Evolutionary conservation across 2,797 vertebrate genomes (phyloP).

Genomic region (Melanotaenia nigrans): DNA sequence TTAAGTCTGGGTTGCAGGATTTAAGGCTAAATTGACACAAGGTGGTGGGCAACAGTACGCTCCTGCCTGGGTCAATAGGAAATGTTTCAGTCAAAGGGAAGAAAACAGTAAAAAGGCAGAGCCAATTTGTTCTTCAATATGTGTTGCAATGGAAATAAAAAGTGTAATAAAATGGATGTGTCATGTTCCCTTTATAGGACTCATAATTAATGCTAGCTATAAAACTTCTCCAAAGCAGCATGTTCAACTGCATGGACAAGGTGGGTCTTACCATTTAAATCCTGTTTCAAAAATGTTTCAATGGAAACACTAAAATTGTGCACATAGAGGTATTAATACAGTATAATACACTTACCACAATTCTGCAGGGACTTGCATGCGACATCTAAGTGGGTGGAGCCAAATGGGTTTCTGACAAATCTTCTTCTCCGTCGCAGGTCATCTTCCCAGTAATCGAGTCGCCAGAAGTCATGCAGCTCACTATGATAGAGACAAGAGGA

Average conservation of each 20-base stretch:
- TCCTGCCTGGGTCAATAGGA: conserved; percentile 62
- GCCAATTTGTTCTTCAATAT: conserved; percentile 60
- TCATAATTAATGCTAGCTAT: conserved; percentile 73
- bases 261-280: background rate
- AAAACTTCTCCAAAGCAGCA: conserved; percentile 49
- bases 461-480: conserved; percentile 97
- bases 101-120: conserved; percentile 49
- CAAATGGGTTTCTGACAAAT: conserved; percentile 95
- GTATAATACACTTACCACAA: conserved; percentile 88
- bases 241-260: conserved; percentile 33
- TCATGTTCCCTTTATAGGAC: conserved; percentile 75
- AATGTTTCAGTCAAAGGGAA: conserved; percentile 60
- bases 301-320: conserved; percentile 7
- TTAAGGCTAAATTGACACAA: conserved; percentile 64
- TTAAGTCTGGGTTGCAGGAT: conserved; percentile 69
- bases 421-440: conserved; percentile 94
- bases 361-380: conserved; percentile 90
- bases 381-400: conserved; percentile 94
- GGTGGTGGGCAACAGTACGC: conserved; percentile 46
- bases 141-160: conserved; percentile 67
- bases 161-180: conserved; percentile 70
- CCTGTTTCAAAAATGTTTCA: conserved; percentile 17
- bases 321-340: conserved; percentile 17
- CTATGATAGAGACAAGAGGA: conserved; percentile 77
- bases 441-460: conserved; percentile 99